Conservation (phyloP, 2,113 vertebrate species). For the Epinephelus moara region DNA sequence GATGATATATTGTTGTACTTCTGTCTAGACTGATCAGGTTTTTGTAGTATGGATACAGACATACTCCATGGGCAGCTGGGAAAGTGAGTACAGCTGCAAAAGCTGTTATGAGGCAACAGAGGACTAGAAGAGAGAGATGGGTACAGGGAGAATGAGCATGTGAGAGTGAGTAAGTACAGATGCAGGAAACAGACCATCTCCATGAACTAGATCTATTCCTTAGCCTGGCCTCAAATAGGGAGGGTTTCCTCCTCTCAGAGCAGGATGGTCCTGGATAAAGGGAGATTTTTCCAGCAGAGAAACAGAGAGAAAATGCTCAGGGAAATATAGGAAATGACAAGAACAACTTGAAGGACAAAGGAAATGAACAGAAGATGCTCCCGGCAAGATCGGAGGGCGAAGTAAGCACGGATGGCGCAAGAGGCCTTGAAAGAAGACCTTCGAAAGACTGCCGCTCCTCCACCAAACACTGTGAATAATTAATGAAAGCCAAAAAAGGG, state of each 20-base stretch:
- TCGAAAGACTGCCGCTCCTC: constrained; percentile 40
- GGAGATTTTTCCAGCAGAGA: constrained; percentile 14
- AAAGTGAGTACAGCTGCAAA: constrained; percentile 73
- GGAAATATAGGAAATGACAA: constrained; percentile 53
- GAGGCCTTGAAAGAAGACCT: constrained; percentile 58
- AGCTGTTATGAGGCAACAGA: constrained; percentile 58
- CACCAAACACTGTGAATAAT: constrained; percentile 78
- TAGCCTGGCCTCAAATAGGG: constrained; percentile 14
- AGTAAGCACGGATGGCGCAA: constrained; percentile 25
- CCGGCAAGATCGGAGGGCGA: constrained; percentile 25
- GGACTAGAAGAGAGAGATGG: constrained; percentile 5
- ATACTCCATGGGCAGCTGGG: constrained; percentile 25
- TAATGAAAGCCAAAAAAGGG: constrained; percentile 67
- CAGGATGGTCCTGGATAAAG: constrained; percentile 39
- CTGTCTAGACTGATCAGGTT: not conserved
- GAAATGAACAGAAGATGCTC: constrained; percentile 65
- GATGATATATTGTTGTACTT: constrained; percentile 22
- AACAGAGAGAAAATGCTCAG: constrained; percentile 36
- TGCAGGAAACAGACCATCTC: constrained; percentile 75
- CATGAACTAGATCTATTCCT: constrained; percentile 51
- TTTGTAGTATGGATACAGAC: not conserved
- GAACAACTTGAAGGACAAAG: constrained; percentile 57
- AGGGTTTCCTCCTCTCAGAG: constrained; percentile 44
- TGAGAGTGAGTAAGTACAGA: constrained; percentile 45
- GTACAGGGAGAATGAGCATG: constrained; percentile 13